Conservation (phyloP, 2,888 invertebrate genomes). For the Spodoptera picta region DNA sequence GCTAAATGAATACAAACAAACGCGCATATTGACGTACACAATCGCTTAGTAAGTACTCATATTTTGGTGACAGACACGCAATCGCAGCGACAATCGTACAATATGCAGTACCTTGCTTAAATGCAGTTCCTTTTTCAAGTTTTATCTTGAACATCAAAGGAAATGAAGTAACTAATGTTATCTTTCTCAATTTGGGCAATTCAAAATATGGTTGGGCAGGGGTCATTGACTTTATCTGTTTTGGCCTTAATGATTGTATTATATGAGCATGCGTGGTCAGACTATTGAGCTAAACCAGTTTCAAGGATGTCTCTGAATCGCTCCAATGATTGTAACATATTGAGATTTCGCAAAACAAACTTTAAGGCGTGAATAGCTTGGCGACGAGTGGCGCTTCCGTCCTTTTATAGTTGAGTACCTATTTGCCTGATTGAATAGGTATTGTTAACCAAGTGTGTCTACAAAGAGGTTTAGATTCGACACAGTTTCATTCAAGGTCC, state of each 20-base stretch:
- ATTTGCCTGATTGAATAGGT: constrained; percentile 22
- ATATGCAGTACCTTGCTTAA: constrained; percentile 16
- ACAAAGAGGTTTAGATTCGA: constrained; percentile 18
- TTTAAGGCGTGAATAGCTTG: constrained; percentile 1
- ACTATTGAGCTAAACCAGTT: constrained; percentile 64
- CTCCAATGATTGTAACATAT: constrained; percentile 34
- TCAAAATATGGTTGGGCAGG: constrained; percentile 45
- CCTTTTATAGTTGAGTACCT: constrained; percentile 4
- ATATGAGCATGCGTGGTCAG: constrained; percentile 28
- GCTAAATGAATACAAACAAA: constrained; percentile 14
- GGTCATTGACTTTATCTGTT: constrained; percentile 56
- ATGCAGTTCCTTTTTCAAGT: constrained; percentile 17
- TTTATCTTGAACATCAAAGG: constrained; percentile 18
- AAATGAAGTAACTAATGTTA: constrained; percentile 13
- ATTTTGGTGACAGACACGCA: not conserved
- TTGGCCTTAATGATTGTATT: constrained; percentile 13
- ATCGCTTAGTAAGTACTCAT: not conserved
- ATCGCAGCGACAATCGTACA: constrained; percentile 1
- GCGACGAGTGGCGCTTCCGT: not conserved
- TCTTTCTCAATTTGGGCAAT: constrained; percentile 7
- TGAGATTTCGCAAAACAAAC: constrained; percentile 2
- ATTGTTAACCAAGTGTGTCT: constrained; percentile 42
- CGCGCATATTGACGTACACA: not conserved
- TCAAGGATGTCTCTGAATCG: constrained; percentile 62
- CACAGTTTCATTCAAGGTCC: constrained; percentile 9